Evolutionary conservation across 2,797 vertebrate species (phyloP).

Genomic region (Propithecus deckenii): DNA sequence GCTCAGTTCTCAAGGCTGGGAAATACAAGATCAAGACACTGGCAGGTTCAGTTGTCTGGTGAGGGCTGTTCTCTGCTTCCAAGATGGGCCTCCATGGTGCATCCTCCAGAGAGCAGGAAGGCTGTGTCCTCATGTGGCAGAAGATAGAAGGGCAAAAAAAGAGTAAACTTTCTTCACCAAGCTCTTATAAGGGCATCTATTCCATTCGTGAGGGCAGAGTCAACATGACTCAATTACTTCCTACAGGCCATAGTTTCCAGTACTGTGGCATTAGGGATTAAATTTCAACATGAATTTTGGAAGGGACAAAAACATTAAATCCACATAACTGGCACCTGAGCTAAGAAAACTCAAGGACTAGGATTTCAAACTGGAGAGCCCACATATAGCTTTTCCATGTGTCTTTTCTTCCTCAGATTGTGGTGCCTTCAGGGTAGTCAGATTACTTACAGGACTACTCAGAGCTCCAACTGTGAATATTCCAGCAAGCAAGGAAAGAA

Average conservation of each 20-base stretch:
- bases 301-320: background rate
- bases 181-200: background rate
- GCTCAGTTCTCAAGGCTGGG: background rate
- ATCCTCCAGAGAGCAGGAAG: background rate
- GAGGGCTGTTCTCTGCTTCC: background rate
- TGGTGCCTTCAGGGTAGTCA: background rate
- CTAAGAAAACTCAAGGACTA: background rate
- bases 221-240: background rate
- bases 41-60: background rate
- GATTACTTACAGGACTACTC: background rate
- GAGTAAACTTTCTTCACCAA: background rate
- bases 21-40: background rate
- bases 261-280: background rate
- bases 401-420: background rate
- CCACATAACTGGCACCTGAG: background rate
- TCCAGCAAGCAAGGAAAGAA: background rate
- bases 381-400: no score
- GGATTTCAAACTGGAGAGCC: background rate
- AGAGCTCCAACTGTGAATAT: background rate
- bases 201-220: background rate
- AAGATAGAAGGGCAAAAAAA: background rate
- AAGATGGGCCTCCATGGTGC: no score
- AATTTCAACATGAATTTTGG: background rate
- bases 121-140: background rate
- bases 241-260: background rate